Base-by-base conservation (phyloP, 2,113 vertebrate genomes). In the Geothlypis trichas region DNA sequence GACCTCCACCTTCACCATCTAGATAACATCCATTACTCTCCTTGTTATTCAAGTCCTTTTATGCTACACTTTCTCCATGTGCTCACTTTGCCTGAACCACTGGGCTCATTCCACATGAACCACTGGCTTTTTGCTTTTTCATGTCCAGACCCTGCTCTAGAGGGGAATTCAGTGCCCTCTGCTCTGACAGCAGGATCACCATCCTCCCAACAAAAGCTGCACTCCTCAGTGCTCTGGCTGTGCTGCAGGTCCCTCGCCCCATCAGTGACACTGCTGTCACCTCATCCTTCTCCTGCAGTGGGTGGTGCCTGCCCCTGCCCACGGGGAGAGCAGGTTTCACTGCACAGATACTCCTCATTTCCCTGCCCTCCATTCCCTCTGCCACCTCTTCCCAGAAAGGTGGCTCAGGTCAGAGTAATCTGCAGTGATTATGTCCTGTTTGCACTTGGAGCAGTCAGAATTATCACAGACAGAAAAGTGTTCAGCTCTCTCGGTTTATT, bases 301-400 rank as follows among this genome's bases (percentile, higher is more conserved):
- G 63, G 41, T 39, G 46, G 33, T 52, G 42, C 54, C 74, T 26
- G 6, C 47, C 67, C 59, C 86, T 90, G 84, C 74, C 84, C 62
- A n/a, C 3, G 8, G 35, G 35, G 82, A 88, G 41, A 35, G 82
- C 77, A 93, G 39, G 33, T 44, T 72, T 89, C 93, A 74, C 74
- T 93, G 37, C 65, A 90, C 33, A 85, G 71, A 37, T 51, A 95
- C 14, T 98, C 96, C 63, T 96, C 95, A 8, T 97, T 87, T 67
- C 98, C 54, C 97, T 96, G 84, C 94, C 97, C 63, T 97, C 98
- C 97, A 98, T 98, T 95, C 97, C 97, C 95, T 99, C 99, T 46
- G 99, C 99, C 59, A 98, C 85, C 95, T 98, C 98, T 95, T 99
- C 99, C 98, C 98, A 74, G 98, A 98, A 44, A 96, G 98, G 87